These are phyloP conservation scores for Pseudomyrmex pallidus DNA, from an alignment of 1,140 invertebrate genomes.

Conservation along the genomic window DNA sequence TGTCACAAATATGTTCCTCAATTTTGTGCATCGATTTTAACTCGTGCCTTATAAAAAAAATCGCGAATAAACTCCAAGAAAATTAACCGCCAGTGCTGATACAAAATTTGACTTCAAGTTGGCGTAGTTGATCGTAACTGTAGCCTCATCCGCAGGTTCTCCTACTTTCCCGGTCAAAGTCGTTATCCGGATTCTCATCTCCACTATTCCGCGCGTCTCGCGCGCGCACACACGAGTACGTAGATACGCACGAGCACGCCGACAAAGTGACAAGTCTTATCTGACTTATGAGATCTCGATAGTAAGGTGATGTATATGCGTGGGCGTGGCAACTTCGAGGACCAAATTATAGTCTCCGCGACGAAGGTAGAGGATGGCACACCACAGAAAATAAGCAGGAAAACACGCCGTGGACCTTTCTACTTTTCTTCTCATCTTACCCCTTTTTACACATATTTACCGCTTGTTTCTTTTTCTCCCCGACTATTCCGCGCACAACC, in stretches of 20 bases:
- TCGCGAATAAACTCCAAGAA: no score
- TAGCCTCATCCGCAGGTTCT: conserved; percentile 53
- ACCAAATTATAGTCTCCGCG: conserved; percentile 75
- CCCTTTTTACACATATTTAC: conserved; percentile 55
- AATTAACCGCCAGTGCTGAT: background rate
- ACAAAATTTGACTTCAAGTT: conserved; percentile 40
- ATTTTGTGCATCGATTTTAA: background rate
- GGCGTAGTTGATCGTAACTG: conserved; percentile 17
- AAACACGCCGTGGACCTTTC: conserved; percentile 14
- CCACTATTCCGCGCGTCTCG: conserved; percentile 66
- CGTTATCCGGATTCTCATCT: conserved; percentile 69
- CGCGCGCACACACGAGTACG: conserved; percentile 6
- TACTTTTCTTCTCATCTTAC: conserved; percentile 29
- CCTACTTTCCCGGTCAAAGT: conserved; percentile 50
- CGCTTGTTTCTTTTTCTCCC: conserved; percentile 21
- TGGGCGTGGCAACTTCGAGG: conserved; percentile 74
- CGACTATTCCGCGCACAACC: conserved; percentile 17
- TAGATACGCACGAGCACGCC: conserved; percentile 50
- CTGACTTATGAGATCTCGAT: conserved; percentile 67
- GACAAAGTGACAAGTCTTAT: conserved; percentile 77
- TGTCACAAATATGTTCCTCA: no score
- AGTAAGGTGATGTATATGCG: conserved; percentile 71
- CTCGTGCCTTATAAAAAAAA: background rate
- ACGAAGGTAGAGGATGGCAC: conserved; percentile 60
- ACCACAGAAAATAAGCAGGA: conserved; percentile 25